Evolutionary conservation across 2,888 invertebrate genomes (phyloP).

Genomic region (Laspeyria flexula): DNA sequence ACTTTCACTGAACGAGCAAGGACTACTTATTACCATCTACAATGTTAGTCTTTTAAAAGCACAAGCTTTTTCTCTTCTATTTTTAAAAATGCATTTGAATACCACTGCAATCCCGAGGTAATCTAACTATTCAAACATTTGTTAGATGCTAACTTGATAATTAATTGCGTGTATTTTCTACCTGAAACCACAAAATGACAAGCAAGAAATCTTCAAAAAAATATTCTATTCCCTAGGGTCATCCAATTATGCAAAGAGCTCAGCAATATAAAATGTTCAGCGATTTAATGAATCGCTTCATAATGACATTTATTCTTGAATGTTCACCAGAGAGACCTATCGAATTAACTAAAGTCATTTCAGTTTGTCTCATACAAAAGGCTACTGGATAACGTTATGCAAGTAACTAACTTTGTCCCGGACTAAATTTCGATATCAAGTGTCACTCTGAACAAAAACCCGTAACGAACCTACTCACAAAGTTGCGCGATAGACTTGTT

Average conservation of each 20-base stretch:
- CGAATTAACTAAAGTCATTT: slow-evolving; percentile 17
- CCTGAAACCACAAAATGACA: slow-evolving; percentile 13
- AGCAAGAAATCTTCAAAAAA: slow-evolving; percentile 27
- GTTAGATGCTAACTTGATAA: slow-evolving; percentile 10
- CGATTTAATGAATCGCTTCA: slow-evolving; percentile 40
- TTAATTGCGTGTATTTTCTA: slow-evolving; percentile 18
- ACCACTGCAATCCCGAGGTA: neutral
- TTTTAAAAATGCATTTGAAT: slow-evolving; percentile 14
- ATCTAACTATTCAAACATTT: slow-evolving; percentile 14
- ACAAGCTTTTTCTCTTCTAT: slow-evolving; percentile 8
- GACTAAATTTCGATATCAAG: slow-evolving; percentile 15
- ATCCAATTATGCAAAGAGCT: slow-evolving; percentile 53
- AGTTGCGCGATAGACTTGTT: slow-evolving; percentile 40
- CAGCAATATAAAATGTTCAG: slow-evolving; percentile 35
- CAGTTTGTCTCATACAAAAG: slow-evolving; percentile 1
- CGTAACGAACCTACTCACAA: neutral
- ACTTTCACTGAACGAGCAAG: slow-evolving; percentile 45
- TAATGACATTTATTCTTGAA: slow-evolving; percentile 32
- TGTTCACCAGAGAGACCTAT: slow-evolving; percentile 8
- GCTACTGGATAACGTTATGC: slow-evolving; percentile 9
- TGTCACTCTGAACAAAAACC: slow-evolving; percentile 13
- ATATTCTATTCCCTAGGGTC: slow-evolving; percentile 43
- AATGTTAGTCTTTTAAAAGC: slow-evolving; percentile 37
- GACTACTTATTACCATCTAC: slow-evolving; percentile 41
- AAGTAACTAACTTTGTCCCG: slow-evolving; percentile 5